These are phyloP conservation scores for Danio jaintianensis DNA, from an alignment of 2,797 vertebrate species.

Conservation along the genomic window DNA sequence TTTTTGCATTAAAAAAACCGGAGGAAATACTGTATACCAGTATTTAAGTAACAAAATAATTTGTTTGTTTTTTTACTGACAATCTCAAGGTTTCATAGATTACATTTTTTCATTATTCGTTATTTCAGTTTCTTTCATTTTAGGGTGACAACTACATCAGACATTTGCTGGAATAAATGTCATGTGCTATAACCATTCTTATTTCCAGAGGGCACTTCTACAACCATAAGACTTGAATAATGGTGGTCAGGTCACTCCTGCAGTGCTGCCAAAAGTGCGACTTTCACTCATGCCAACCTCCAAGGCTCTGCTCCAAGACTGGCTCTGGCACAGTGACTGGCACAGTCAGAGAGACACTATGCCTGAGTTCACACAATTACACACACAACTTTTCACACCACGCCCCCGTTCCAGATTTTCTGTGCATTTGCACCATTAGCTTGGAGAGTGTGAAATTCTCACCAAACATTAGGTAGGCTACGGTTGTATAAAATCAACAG, in stretches of 20 bases:
- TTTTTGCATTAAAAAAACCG: too few relatives aligned
- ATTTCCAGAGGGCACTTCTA: slow-evolving; percentile 25
- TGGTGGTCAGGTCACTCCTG: slow-evolving; percentile 36
- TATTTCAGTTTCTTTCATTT: background rate
- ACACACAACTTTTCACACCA: slow-evolving; percentile 54
- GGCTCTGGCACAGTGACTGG: slow-evolving; percentile 41
- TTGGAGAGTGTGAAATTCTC: slow-evolving; percentile 41
- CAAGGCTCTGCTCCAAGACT: slow-evolving; percentile 52
- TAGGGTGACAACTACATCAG: background rate
- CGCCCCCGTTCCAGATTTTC: slow-evolving; percentile 48
- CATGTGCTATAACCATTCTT: background rate
- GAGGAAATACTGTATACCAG: too few relatives aligned
- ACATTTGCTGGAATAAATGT: slow-evolving; percentile 16
- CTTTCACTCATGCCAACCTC: slow-evolving; percentile 52
- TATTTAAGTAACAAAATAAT: background rate
- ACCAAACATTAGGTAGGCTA: slow-evolving; percentile 43
- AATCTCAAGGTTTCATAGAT: background rate
- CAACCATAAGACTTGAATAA: slow-evolving; percentile 35
- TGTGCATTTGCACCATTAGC: slow-evolving; percentile 32
- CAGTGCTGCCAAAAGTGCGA: slow-evolving; percentile 48
- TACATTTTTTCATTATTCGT: too few relatives aligned
- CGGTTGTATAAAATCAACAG: slow-evolving; percentile 36
- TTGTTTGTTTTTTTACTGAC: background rate
- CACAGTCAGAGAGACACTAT: slow-evolving; percentile 44
- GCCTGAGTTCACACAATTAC: slow-evolving; percentile 57